Base-by-base conservation (phyloP, 1,140 invertebrate genomes). In the Trachelipus rathkii region DNA sequence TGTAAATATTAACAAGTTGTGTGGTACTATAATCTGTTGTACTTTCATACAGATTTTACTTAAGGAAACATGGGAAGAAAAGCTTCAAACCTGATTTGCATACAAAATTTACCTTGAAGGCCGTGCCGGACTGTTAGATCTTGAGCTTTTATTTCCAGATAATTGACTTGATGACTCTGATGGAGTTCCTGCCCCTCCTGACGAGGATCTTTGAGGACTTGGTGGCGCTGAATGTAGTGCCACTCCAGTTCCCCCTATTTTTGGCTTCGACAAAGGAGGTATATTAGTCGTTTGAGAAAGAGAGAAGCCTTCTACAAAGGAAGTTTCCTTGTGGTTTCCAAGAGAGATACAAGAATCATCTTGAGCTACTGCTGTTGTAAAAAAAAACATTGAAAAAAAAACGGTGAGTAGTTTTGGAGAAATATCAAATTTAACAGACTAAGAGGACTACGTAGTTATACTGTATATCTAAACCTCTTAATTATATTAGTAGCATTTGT, bases 201-300 rank as follows among this genome's bases (percentile, higher is more conserved):
- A 60, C 33, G 77, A 24, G 11, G 75, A 74, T 60, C 75, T 78
- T n/a, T 78, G 77, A 70, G 77, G 77, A 76, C 77, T 78, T 44
- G 77, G 72, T 13, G 74, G 77, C 11, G 77, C 77, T 13, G 77
- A 78, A 21, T 78, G 74, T 10, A 78, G 50, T 60, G 50, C 2
- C 50, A 60, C 50, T 33, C 33, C 33, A 1, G 50, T 60, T 60
- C 11, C 11, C 11, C 11, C 19, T 4, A 8, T 13, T 19, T 60
- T 60, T 60, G 19, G 8, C 50, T 60, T 60, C 11, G 50, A 60
- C 4, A 13, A 13, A 13, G 11, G 50, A 60, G 19, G 11, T 2
- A 19, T 13, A 19, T 60, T 60, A 60, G 50, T 60, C 50, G 50
- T 60, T 15, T 13, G 50, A 19, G 50, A 60, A 19, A 60, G 50